These are phyloP conservation scores for Zootermopsis nevadensis DNA, from an alignment of 2,888 invertebrate genomes.

Conservation along the genomic window DNA sequence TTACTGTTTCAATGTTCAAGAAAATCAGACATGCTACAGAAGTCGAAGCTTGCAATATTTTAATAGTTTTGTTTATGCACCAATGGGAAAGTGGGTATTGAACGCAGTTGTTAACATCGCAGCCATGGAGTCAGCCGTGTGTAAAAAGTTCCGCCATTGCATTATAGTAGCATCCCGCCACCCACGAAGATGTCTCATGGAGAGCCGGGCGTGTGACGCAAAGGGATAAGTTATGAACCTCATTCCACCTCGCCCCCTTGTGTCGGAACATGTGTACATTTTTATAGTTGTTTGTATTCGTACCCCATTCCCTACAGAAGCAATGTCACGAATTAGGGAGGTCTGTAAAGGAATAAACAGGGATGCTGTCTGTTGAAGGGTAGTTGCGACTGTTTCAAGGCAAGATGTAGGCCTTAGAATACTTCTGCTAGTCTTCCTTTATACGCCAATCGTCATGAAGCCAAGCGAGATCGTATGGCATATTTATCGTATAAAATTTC, in stretches of 20 bases:
- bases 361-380: background rate
- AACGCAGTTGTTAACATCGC: too few species aligned
- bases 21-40: too few species aligned
- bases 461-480: background rate
- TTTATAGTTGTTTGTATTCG: constrained; percentile 40
- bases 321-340: background rate
- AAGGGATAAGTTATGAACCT: background rate
- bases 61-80: too few species aligned
- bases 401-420: background rate
- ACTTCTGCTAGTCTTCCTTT: background rate
- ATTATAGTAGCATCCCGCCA: background rate
- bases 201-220: constrained; percentile 16
- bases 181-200: constrained; percentile 21
- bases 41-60: too few species aligned
- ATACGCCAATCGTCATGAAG: background rate
- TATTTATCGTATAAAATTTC: too few species aligned
- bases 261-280: constrained; percentile 37
- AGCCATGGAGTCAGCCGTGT: background rate
- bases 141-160: constrained; percentile 30
- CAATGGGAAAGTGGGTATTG: too few species aligned
- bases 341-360: background rate
- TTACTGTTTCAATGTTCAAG: too few species aligned
- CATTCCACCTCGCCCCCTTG: background rate
- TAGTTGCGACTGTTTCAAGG: background rate
- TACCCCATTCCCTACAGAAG: background rate